Conservation (phyloP, 2,888 invertebrate species). For the Acanthosepion pharaonis region DNA sequence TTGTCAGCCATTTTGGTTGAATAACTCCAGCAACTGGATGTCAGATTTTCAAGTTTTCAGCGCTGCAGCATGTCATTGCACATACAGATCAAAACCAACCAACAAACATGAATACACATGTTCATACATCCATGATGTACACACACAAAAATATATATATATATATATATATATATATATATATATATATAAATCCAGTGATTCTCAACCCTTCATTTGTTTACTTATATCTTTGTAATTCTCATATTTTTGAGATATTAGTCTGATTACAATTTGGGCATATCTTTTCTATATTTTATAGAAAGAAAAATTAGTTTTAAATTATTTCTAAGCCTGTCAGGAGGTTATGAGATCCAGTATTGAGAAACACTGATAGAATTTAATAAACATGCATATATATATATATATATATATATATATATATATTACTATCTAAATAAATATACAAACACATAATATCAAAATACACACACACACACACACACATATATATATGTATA, state of each 20-base stretch:
- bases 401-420: not conserved
- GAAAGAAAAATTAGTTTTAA: not conserved
- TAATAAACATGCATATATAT: not conserved
- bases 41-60: not conserved
- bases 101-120: not conserved
- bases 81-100: not conserved
- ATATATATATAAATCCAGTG: not conserved
- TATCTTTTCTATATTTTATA: not conserved
- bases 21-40: not conserved
- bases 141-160: not conserved
- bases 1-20: too few species aligned
- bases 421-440: too few species aligned
- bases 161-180: not conserved
- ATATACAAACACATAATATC: not conserved
- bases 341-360: not conserved
- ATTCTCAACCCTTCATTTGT: too few species aligned
- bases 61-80: not conserved
- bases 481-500: not conserved
- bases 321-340: not conserved
- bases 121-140: not conserved
- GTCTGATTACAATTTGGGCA: not conserved
- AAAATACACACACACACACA: not conserved
- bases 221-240: too few species aligned
- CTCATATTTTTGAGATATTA: not conserved
- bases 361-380: not conserved